Conservation (phyloP, 2,113 vertebrate species). For the Stegostoma tigrinum region DNA sequence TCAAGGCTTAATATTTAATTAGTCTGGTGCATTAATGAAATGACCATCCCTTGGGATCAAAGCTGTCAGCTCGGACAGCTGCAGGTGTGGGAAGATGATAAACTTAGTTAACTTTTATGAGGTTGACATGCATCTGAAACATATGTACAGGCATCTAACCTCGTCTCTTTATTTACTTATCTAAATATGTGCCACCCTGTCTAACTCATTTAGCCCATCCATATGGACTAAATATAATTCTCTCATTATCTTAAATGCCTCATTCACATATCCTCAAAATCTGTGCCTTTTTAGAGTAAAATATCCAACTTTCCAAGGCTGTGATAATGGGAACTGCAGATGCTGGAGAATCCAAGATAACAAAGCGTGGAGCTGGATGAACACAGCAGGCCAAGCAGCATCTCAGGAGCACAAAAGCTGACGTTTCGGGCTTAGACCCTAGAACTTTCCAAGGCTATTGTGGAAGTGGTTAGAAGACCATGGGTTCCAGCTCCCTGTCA, state of each 20-base stretch:
- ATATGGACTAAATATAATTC: neutral
- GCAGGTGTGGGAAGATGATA: neutral
- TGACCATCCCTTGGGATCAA: neutral
- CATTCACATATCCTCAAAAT: neutral
- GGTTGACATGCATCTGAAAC: neutral
- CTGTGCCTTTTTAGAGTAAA: neutral
- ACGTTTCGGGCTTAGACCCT: too few species aligned
- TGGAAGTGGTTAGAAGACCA: neutral
- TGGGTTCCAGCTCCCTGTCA: neutral
- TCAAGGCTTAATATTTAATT: neutral
- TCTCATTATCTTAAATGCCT: neutral
- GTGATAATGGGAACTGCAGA: too few species aligned
- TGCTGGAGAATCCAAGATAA: too few species aligned
- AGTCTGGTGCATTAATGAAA: neutral
- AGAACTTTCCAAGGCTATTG: neutral
- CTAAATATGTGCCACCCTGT: neutral
- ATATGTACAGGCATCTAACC: neutral
- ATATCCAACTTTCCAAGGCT: neutral
- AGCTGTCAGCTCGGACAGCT: neutral
- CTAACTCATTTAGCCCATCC: neutral
- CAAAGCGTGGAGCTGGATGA: too few species aligned
- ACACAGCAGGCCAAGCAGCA: too few species aligned
- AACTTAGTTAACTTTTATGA: neutral
- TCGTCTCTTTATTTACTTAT: neutral
- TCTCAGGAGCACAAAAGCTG: too few species aligned